These are phyloP conservation scores for Hemiscyllium ocellatum DNA, from an alignment of 2,113 vertebrate species.

Conservation along the genomic window DNA sequence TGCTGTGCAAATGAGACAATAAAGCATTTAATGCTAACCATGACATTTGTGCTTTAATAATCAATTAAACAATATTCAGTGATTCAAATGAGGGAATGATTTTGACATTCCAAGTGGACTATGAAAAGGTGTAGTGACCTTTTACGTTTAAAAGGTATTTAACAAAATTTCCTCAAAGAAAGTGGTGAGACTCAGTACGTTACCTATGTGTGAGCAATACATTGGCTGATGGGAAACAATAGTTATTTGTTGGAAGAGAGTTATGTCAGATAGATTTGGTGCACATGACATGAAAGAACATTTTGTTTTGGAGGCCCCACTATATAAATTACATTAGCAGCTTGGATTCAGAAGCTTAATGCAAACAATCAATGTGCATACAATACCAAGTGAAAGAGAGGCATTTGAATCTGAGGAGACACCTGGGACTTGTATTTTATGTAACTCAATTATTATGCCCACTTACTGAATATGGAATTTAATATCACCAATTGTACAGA, in stretches of 20 bases:
- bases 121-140: no score
- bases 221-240: not conserved
- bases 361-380: not conserved
- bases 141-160: not conserved
- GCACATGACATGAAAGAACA: no score
- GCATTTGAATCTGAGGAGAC: not conserved
- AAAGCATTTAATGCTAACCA: not conserved
- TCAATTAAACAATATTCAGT: not conserved
- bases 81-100: not conserved
- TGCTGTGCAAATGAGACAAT: not conserved
- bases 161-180: not conserved
- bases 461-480: not conserved
- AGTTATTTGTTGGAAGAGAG: not conserved
- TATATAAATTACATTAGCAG: not conserved
- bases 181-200: not conserved
- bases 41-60: not conserved
- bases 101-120: not conserved
- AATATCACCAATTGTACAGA: not conserved
- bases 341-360: conserved; percentile 4
- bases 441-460: conserved; percentile 1
- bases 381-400: not conserved
- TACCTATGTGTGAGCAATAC: not conserved
- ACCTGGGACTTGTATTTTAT: not conserved
- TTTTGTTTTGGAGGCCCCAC: not conserved
- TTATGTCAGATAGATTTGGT: not conserved